Conservation (phyloP, 2,113 vertebrate genomes). For the Callaeas wilsoni region DNA sequence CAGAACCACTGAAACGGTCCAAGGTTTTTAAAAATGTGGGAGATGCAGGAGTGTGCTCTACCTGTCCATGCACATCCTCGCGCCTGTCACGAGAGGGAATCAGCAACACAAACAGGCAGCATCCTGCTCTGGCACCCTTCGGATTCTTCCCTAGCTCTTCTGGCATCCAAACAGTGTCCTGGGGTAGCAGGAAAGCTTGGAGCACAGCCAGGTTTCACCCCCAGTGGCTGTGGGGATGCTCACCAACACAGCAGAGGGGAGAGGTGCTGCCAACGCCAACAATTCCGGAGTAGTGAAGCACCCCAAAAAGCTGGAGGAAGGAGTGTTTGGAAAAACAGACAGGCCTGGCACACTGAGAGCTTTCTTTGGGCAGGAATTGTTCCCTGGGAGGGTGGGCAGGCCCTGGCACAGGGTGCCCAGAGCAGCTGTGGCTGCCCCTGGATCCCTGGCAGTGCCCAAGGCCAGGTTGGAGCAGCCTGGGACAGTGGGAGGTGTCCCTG, state of each 20-base stretch:
- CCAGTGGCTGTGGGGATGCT: background rate
- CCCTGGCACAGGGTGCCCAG: background rate
- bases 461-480: background rate
- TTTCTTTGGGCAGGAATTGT: background rate
- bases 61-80: background rate
- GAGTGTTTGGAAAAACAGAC: background rate
- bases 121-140: background rate
- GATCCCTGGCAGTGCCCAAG: background rate
- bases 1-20: background rate
- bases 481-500: background rate
- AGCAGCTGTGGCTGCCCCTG: background rate
- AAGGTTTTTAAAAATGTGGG: background rate
- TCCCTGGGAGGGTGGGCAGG: background rate
- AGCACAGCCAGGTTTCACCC: background rate
- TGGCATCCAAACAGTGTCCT: background rate
- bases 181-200: background rate
- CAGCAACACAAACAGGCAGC: background rate
- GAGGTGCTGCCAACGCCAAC: background rate
- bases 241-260: background rate
- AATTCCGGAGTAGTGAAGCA: background rate
- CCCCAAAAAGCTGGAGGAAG: background rate
- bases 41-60: background rate
- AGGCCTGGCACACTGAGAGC: background rate
- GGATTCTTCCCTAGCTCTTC: background rate
- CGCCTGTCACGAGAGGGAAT: background rate